Evolutionary conservation across 2,888 invertebrate genomes (phyloP), one percentile per base, ranked within the genome.

Genomic region (Idaea dimidiata): DNA sequence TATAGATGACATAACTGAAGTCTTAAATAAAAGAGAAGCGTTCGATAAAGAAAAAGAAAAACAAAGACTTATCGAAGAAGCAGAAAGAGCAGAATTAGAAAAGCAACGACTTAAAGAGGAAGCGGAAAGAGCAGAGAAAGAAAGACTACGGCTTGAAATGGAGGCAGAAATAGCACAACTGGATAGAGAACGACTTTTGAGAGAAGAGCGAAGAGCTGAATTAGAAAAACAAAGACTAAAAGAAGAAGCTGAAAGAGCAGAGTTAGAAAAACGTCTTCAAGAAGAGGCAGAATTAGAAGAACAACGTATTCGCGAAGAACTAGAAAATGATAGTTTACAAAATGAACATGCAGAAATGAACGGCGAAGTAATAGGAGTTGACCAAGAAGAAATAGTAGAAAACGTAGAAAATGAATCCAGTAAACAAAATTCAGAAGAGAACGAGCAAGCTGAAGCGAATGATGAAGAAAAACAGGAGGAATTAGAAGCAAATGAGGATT

Each of bases 1-100:
- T 56, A 73, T 76, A 31, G 79, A 82, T 0, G 81, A 78, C 57
- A 65, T 81, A 57, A 62, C 78, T 53, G 67, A 62, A 24, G 61
- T 18, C 17, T 17, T 59, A 53, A 61, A 61, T 54, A 33, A 53
- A 59, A 43, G 56, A 61, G 61, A 64, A 54, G 70, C 71, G 6
- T 73, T 73, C 17, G 65, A 73, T 17, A 73, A 61, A 62, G 74
- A 72, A 17, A 69, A 63, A 16, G 60, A 66, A 24, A 60, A 61
- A 53, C 55, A 66, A 31, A 62, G 53, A 7, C 62, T 60, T 58
- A 64, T 60, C 59, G 57, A 67, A 57, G 57, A 57, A 31, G 56
- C 61, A 53, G 66, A 72, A 58, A 72, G 69, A 31, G 65, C 61
- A 32, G 69, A 61, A 56, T 71, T 17, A 17, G 17, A 17, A 56